Evolutionary conservation across 2,797 vertebrate genomes (phyloP).

Genomic region (Notolabrus celidotus): DNA sequence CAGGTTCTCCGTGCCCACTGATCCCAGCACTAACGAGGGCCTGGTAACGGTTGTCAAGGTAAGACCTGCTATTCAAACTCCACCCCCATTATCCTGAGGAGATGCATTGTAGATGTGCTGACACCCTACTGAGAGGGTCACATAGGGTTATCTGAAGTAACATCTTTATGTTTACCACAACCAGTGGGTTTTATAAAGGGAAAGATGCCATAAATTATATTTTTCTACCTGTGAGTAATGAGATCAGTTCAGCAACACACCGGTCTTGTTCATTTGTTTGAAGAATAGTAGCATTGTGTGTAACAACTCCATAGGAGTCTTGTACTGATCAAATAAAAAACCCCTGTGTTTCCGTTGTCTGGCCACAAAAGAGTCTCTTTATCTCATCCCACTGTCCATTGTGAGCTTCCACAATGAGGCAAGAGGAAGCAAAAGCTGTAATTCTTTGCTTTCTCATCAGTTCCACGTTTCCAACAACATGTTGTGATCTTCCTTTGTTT

Average conservation of each 20-base stretch:
- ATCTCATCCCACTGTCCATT: constrained; percentile 17
- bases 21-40: constrained; percentile 95
- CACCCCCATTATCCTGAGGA: constrained; percentile 13
- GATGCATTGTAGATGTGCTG: constrained; percentile 8
- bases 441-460: constrained; percentile 17
- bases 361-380: constrained; percentile 36
- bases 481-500: constrained; percentile 16
- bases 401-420: constrained; percentile 9
- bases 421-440: constrained; percentile 18
- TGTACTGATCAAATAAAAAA: neutral
- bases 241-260: neutral
- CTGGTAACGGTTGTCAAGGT: constrained; percentile 98
- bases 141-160: neutral
- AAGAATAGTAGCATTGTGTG: neutral
- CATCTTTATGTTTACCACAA: neutral
- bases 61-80: constrained; percentile 49
- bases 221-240: neutral
- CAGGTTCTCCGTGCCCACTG: constrained; percentile 93
- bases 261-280: neutral
- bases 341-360: constrained; percentile 27
- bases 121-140: constrained; percentile 1
- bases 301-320: neutral
- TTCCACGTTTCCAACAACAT: constrained; percentile 18
- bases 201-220: neutral
- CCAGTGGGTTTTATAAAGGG: too few species aligned